Percentiles rank a stretch among this genome's conserved stretches.
These are phyloP conservation scores for Agonopterix alstromeriana DNA, from an alignment of 2,888 invertebrate genomes.

Conservation along the genomic window DNA sequence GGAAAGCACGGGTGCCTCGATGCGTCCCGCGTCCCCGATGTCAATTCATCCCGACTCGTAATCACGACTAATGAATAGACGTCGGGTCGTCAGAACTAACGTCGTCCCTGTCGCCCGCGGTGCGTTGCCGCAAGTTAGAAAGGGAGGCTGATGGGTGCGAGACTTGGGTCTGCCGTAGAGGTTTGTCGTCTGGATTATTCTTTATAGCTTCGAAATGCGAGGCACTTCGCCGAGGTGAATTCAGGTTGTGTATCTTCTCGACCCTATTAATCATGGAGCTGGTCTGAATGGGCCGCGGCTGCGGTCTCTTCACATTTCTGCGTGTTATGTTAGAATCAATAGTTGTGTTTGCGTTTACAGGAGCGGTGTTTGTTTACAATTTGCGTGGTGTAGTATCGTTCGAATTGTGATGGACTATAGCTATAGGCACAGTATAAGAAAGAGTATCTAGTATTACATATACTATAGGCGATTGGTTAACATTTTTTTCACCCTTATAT, in stretches of 20 bases:
- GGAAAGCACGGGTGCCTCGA: constrained; percentile 48
- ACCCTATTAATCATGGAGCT: constrained; percentile 56
- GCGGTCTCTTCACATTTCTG: constrained; percentile 15
- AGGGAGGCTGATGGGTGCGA: constrained; percentile 36
- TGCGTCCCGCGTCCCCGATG: constrained; percentile 56
- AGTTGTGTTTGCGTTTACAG: too few species aligned
- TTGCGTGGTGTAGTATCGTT: too few species aligned
- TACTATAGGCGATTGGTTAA: too few species aligned
- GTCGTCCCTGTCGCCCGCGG: constrained; percentile 45
- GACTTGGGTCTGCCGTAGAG: constrained; percentile 44
- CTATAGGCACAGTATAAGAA: too few species aligned
- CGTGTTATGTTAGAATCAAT: neutral
- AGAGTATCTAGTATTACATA: too few species aligned
- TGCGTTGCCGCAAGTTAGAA: constrained; percentile 34
- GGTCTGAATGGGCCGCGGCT: constrained; percentile 34
- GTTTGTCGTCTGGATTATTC: constrained; percentile 66
- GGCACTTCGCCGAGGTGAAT: constrained; percentile 63
- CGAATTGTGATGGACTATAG: too few species aligned
- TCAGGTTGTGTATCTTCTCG: constrained; percentile 63
- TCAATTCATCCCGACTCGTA: constrained; percentile 68
- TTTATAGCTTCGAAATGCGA: constrained; percentile 70
- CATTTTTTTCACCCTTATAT: too few species aligned
- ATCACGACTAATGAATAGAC: constrained; percentile 73
- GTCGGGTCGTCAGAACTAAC: constrained; percentile 43
- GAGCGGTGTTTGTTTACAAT: too few species aligned